Evolutionary conservation across 2,888 invertebrate genomes (phyloP).

Genomic region (Luffia ferchaultella): DNA sequence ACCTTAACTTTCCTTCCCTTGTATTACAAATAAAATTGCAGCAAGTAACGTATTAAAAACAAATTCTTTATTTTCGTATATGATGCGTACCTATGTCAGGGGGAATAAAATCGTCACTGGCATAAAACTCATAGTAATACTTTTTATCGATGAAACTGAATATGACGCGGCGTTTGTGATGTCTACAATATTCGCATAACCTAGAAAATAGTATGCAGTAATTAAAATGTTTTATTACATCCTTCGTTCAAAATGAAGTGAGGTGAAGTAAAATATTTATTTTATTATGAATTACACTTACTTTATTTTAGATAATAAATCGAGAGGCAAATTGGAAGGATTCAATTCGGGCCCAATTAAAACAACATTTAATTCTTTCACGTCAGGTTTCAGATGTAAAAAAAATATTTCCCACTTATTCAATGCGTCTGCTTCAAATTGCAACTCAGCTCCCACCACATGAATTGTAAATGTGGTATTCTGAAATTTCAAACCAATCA

Average conservation of each 20-base stretch:
- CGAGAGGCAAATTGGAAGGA: slow-evolving; percentile 62
- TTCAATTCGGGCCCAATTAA: slow-evolving; percentile 73
- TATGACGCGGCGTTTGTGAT: slow-evolving; percentile 49
- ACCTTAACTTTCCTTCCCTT: too few relatives aligned
- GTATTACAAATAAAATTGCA: too few relatives aligned
- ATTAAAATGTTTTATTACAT: neutral
- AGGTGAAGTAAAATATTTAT: too few relatives aligned
- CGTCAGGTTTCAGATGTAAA: slow-evolving; percentile 67
- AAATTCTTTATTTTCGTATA: too few relatives aligned
- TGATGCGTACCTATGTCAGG: slow-evolving; percentile 68
- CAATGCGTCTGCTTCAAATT: slow-evolving; percentile 74
- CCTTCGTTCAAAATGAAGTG: neutral
- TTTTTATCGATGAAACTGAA: slow-evolving; percentile 62
- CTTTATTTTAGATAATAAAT: slow-evolving; percentile 65
- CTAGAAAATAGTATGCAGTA: slow-evolving; percentile 29
- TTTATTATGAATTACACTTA: slow-evolving; percentile 30
- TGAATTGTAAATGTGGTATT: slow-evolving; percentile 48
- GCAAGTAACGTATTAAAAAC: too few relatives aligned
- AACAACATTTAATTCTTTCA: slow-evolving; percentile 63
- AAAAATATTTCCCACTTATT: slow-evolving; percentile 77
- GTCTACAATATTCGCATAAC: slow-evolving; percentile 58
- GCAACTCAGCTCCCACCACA: slow-evolving; percentile 73
- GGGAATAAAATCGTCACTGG: slow-evolving; percentile 42
- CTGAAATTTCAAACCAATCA: slow-evolving; percentile 21
- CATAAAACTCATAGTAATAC: slow-evolving; percentile 61